Percentiles rank a stretch among this genome's conserved stretches.
Conservation (phyloP, 1,140 invertebrate genomes). For the Pygmarrhopalites habei region DNA sequence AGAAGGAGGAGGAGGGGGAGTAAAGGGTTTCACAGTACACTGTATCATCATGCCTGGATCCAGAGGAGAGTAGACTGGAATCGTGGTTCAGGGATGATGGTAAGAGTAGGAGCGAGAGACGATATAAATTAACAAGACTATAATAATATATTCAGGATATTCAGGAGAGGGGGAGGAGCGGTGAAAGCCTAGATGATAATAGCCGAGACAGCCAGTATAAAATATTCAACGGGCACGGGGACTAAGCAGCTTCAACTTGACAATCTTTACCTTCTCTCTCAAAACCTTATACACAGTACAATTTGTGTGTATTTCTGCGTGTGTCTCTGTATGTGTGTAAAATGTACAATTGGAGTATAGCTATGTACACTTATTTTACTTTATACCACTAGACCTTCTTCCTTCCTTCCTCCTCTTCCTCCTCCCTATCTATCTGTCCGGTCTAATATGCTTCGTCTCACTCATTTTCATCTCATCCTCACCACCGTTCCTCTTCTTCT, state of each 20-base stretch:
- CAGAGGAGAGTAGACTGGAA: no score
- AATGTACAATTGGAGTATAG: neutral
- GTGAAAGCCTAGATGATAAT: constrained; percentile 17
- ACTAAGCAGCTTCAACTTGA: neutral
- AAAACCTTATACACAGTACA: no score
- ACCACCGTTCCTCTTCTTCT: no score
- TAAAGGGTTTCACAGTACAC: no score
- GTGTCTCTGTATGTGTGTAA: neutral
- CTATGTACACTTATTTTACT: no score
- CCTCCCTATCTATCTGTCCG: neutral
- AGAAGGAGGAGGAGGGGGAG: no score
- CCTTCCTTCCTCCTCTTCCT: neutral
- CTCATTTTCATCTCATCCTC: neutral
- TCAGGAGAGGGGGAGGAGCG: neutral
- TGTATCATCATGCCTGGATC: no score
- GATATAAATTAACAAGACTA: constrained; percentile 18
- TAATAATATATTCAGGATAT: constrained; percentile 13
- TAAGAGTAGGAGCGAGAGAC: neutral
- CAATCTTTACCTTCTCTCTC: neutral
- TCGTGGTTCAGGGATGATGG: neutral
- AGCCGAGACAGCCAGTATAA: constrained; percentile 7
- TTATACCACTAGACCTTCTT: no score
- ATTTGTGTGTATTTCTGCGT: neutral
- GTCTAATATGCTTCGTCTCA: neutral
- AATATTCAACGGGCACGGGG: constrained; percentile 1